Evolutionary conservation across 2,888 invertebrate genomes (phyloP).

Genomic region (Lithophane semibrunnea): DNA sequence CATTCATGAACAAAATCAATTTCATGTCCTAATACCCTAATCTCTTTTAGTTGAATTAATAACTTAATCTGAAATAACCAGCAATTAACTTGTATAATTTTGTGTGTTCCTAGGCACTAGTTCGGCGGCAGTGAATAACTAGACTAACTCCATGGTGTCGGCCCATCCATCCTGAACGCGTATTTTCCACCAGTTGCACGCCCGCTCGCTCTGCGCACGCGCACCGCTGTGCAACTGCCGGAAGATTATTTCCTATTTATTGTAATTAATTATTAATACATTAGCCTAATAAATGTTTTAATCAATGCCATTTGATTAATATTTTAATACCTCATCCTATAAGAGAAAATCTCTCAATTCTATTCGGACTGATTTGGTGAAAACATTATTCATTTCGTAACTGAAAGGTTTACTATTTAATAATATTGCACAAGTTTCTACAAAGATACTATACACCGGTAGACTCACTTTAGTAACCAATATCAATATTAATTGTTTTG

Average conservation of each 20-base stretch:
- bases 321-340: slow-evolving; percentile 21
- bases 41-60: neutral
- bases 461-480: neutral
- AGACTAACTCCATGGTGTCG: slow-evolving; percentile 84
- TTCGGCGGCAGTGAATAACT: slow-evolving; percentile 71
- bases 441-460: neutral
- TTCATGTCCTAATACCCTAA: neutral
- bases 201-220: slow-evolving; percentile 67
- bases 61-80: neutral
- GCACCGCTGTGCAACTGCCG: slow-evolving; percentile 86
- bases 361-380: neutral
- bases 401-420: neutral
- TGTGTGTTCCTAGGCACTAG: slow-evolving; percentile 81
- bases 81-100: slow-evolving; percentile 59
- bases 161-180: slow-evolving; percentile 82
- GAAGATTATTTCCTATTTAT: slow-evolving; percentile 79
- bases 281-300: slow-evolving; percentile 73
- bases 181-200: slow-evolving; percentile 89
- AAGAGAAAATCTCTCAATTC: neutral
- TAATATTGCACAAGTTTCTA: neutral
- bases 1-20: neutral
- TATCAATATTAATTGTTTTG: neutral
- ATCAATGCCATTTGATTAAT: slow-evolving; percentile 39
- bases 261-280: slow-evolving; percentile 72
- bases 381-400: neutral